Conservation (phyloP, 2,113 vertebrate genomes). For the Corapipo altera region DNA sequence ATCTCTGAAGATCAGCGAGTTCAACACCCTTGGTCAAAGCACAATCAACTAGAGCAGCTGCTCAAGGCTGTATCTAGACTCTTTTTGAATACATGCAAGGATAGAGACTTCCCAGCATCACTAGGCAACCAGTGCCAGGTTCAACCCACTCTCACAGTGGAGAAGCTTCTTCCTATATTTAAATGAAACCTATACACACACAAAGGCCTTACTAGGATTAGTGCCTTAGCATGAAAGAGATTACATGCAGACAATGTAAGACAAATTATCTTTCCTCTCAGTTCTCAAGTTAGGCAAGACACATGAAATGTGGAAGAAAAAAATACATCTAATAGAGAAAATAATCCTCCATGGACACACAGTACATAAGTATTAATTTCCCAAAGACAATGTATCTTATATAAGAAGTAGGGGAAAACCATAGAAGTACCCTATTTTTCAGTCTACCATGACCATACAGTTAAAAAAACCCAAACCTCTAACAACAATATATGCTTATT, state of each 20-base stretch:
- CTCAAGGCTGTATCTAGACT: background rate
- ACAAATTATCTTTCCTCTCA: background rate
- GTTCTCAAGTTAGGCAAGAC: background rate
- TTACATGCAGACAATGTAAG: background rate
- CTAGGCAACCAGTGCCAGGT: background rate
- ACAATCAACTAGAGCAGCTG: background rate
- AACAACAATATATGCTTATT: background rate
- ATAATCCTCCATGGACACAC: background rate
- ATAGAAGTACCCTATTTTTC: background rate
- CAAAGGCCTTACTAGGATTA: background rate
- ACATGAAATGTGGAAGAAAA: background rate
- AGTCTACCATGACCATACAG: background rate
- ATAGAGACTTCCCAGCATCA: background rate
- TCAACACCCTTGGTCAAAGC: background rate
- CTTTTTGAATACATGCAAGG: background rate
- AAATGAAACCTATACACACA: background rate
- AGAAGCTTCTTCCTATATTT: background rate
- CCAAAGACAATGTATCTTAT: background rate
- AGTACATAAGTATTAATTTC: background rate
- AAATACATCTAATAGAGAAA: background rate
- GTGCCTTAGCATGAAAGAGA: background rate
- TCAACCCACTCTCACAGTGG: background rate
- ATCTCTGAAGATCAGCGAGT: background rate
- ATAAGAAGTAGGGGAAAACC: background rate
- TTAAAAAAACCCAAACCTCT: background rate